Conservation (phyloP, 2,797 vertebrate genomes). For the Nyctalus aviator region DNA sequence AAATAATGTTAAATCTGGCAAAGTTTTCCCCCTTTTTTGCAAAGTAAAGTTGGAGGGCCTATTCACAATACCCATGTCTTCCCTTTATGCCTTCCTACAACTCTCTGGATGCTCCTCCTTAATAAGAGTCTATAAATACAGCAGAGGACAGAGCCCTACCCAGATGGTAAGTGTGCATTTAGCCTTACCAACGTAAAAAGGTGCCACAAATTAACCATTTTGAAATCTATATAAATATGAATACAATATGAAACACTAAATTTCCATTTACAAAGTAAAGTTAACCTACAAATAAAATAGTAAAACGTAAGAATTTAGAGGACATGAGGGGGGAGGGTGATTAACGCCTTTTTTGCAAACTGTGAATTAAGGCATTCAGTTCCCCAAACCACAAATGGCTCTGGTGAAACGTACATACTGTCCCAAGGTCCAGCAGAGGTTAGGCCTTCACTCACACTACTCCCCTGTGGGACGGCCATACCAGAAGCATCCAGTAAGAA, state of each 20-base stretch:
- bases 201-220: conserved; percentile 57
- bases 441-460: background rate
- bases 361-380: conserved; percentile 23
- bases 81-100: conserved; percentile 16
- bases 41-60: conserved; percentile 6
- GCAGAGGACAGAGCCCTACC: background rate
- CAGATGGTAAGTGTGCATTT: background rate
- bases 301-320: conserved; percentile 47
- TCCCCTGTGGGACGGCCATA: background rate
- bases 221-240: conserved; percentile 45
- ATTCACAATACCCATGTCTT: conserved; percentile 65
- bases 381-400: background rate
- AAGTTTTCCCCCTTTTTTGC: background rate
- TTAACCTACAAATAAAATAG: conserved; percentile 38
- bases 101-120: background rate
- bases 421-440: background rate
- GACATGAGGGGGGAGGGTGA: background rate
- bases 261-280: conserved; percentile 52
- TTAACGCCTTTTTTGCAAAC: background rate
- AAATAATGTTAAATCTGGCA: conserved; percentile 71
- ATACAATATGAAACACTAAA: conserved; percentile 49
- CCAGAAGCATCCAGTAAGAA: conserved; percentile 3
- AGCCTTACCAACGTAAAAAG: background rate
- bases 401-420: background rate
- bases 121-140: conserved; percentile 34